phyloP scores from a whole-genome alignment of 2,888 invertebrate genomes.

The Pheosia gnoma region DNA sequence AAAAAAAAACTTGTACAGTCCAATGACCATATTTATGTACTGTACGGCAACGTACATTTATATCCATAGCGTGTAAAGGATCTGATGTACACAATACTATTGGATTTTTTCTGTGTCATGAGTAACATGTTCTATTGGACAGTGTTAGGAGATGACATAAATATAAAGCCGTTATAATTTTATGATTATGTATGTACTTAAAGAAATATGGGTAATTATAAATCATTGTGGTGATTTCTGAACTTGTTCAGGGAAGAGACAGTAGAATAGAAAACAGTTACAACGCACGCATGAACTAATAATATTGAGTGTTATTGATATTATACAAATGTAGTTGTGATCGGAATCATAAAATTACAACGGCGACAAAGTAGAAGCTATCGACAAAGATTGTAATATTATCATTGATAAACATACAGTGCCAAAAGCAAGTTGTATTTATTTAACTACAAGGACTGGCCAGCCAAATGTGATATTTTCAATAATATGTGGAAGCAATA shows the following conservation, averaged over 20 bases:
- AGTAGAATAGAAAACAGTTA: not conserved
- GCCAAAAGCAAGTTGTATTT: constrained; percentile 40
- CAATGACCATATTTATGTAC: constrained; percentile 11
- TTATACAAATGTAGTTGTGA: not conserved
- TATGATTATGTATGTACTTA: constrained; percentile 10
- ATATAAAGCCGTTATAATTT: constrained; percentile 36
- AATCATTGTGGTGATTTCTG: too few species aligned
- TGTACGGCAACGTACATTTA: constrained; percentile 21
- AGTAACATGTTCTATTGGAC: constrained; percentile 27
- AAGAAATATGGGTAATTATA: too few species aligned
- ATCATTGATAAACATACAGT: constrained; percentile 32
- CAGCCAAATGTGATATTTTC: constrained; percentile 70
- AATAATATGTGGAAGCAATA: constrained; percentile 82
- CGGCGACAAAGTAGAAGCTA: constrained; percentile 23
- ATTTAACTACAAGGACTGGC: constrained; percentile 22
- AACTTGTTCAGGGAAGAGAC: not conserved
- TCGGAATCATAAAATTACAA: constrained; percentile 34
- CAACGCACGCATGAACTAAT: not conserved
- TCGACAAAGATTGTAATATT: constrained; percentile 20
- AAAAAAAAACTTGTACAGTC: constrained; percentile 19
- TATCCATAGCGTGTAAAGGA: constrained; percentile 42
- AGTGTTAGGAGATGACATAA: constrained; percentile 32
- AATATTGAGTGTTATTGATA: too few species aligned
- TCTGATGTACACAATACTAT: constrained; percentile 27
- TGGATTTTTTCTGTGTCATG: constrained; percentile 22